These are phyloP conservation scores for Peribatodes rhomboidaria DNA, from an alignment of 2,888 invertebrate genomes.

Conservation along the genomic window DNA sequence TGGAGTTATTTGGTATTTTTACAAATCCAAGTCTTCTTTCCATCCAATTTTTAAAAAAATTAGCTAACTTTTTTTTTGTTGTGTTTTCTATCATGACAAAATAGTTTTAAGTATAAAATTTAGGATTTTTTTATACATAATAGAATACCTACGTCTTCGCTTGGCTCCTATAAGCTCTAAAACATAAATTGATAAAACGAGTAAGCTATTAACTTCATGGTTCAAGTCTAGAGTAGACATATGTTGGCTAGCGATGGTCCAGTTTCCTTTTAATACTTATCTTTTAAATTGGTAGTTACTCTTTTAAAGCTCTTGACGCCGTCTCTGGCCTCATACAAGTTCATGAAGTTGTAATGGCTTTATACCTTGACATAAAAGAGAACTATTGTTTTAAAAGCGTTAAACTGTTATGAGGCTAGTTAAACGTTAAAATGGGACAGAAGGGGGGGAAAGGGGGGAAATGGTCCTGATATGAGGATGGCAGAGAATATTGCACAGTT, in stretches of 20 bases:
- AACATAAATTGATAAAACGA: too few species aligned
- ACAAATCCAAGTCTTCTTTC: too few species aligned
- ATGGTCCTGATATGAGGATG: slow-evolving; percentile 22
- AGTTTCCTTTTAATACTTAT: background rate
- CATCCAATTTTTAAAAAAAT: too few species aligned
- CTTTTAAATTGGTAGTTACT: background rate
- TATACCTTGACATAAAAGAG: slow-evolving; percentile 40
- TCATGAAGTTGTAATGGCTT: slow-evolving; percentile 44
- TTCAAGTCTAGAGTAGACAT: too few species aligned
- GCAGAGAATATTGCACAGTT: slow-evolving; percentile 23
- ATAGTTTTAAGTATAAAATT: too few species aligned
- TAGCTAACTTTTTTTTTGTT: too few species aligned
- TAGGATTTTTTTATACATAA: too few species aligned
- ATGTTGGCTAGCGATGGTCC: background rate
- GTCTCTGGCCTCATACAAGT: slow-evolving; percentile 34
- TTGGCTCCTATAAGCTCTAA: too few species aligned
- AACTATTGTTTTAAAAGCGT: slow-evolving; percentile 40
- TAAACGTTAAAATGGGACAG: slow-evolving; percentile 30
- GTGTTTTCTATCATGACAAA: too few species aligned
- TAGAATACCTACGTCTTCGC: too few species aligned
- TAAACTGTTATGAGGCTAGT: slow-evolving; percentile 34
- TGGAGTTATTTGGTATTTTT: too few species aligned
- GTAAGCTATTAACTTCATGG: too few species aligned
- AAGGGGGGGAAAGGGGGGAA: background rate
- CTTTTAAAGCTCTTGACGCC: slow-evolving; percentile 6